A percentile compares a stretch with the other conserved stretches of the same genome.
Conservation (phyloP, 2,888 invertebrate genomes). For the Melinopterus prodromus region DNA sequence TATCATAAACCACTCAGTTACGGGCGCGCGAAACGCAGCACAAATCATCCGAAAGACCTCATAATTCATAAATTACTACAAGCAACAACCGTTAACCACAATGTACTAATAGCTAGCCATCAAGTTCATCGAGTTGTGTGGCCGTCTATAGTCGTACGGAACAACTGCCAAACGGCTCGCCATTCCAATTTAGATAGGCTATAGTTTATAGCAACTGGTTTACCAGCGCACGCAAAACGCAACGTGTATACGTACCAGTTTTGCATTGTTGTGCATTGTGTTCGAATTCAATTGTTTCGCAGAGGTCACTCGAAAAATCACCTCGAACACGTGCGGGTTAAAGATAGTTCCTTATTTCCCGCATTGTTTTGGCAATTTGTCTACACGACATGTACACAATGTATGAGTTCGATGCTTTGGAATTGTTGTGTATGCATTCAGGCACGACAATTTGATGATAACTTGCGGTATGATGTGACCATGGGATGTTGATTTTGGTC, state of each 20-base stretch:
- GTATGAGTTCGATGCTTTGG: neutral
- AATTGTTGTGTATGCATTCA: neutral
- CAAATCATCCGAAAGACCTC: neutral
- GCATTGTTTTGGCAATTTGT: neutral
- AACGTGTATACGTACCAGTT: neutral
- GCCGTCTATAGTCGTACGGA: no score
- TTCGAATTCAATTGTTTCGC: conserved; percentile 14
- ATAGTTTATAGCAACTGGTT: neutral
- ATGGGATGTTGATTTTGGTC: no score
- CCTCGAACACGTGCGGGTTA: conserved; percentile 17
- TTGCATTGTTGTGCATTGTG: conserved; percentile 9
- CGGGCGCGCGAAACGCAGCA: neutral
- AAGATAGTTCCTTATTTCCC: conserved; percentile 23
- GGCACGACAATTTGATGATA: neutral
- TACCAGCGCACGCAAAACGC: neutral
- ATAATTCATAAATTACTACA: neutral
- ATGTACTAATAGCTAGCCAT: neutral
- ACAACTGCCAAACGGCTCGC: no score
- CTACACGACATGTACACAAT: neutral
- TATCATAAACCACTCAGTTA: neutral
- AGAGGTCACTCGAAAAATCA: conserved; percentile 17
- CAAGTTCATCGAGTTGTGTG: no score
- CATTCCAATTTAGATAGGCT: neutral
- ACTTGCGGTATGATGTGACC: neutral
- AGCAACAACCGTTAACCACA: neutral